Conservation (phyloP, 2,113 vertebrate genomes). For the Salvelinus fontinalis region DNA sequence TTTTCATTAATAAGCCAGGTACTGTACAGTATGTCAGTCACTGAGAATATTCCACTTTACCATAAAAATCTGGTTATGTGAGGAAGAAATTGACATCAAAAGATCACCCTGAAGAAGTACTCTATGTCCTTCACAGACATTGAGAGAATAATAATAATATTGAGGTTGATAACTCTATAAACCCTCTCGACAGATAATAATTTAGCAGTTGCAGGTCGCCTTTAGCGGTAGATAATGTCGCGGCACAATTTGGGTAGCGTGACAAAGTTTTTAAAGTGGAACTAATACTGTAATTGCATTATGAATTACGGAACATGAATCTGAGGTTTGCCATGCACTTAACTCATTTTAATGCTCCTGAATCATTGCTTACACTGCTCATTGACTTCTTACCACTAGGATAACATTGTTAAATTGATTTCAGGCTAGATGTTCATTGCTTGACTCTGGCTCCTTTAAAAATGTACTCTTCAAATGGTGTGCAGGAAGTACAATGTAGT, state of each 20-base stretch:
- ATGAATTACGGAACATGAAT: slow-evolving; percentile 23
- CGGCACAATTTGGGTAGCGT: slow-evolving; percentile 12
- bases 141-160: too few species aligned
- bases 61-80: too few species aligned
- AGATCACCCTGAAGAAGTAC: too few species aligned
- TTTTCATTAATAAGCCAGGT: too few species aligned
- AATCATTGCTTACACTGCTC: slow-evolving; percentile 31
- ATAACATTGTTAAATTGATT: slow-evolving; percentile 33
- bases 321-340: slow-evolving; percentile 19
- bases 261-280: slow-evolving; percentile 32
- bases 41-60: too few species aligned
- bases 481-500: not conserved
- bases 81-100: too few species aligned
- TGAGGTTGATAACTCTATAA: not conserved
- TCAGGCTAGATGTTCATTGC: slow-evolving; percentile 14
- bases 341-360: slow-evolving; percentile 17
- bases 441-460: slow-evolving; percentile 22
- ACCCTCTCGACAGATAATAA: not conserved
- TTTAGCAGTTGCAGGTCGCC: slow-evolving; percentile 6
- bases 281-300: slow-evolving; percentile 35
- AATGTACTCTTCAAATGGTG: slow-evolving; percentile 3
- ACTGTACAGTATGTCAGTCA: too few species aligned
- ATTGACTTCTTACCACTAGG: slow-evolving; percentile 25
- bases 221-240: slow-evolving; percentile 10
- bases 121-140: too few species aligned